Base-by-base conservation (phyloP, 2,888 invertebrate species). In the Drosophila mimica region DNA sequence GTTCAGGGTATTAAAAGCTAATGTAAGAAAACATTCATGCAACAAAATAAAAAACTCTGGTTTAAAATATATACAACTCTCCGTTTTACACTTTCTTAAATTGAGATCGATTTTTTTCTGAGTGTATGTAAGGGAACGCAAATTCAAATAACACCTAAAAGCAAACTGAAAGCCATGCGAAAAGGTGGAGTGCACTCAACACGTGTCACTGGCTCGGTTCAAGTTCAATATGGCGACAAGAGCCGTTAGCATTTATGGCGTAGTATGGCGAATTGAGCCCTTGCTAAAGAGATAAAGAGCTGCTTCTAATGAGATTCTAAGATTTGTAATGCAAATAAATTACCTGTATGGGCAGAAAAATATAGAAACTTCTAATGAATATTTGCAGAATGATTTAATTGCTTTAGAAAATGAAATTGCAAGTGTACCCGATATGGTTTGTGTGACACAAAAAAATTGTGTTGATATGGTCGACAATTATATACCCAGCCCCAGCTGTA, bases 191-290 rank as follows among this genome's bases (percentile, higher is more conserved):
- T 54, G 69, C 66, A 43, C 58, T 43, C 57, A 60, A 74, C 84
- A 87, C 82, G 88, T 89, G 89, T 87, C 85, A 68, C 54, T 74
- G 71, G 59, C 33, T 51, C 60, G 56, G 38, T 74, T 84, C 82
- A 89, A 88, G 84, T 89, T 87, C 84, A 86, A 73, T 72, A 80
- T 82, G 82, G 82, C 74, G 70, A 17, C 70, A 61, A 79, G 68
- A 70, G 85, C 71, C 66, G 66, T 78, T 65, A 63, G 68, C 51
- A 70, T 46, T 77, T 48, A 52, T 57, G 28, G 38, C 56, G 38
- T n/a, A 64, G 58, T 36, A 52, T 74, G 54, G 43, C 77, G 69
- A 85, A 88, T 74, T 59, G 54, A 56, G 25, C 30, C 13, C 7
- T 34, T 13, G 43, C 54, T 25, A 51, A 28, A 34, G 53, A 34